Evolutionary conservation across 2,888 invertebrate species (phyloP).

Genomic region (Mythimna vitellina): DNA sequence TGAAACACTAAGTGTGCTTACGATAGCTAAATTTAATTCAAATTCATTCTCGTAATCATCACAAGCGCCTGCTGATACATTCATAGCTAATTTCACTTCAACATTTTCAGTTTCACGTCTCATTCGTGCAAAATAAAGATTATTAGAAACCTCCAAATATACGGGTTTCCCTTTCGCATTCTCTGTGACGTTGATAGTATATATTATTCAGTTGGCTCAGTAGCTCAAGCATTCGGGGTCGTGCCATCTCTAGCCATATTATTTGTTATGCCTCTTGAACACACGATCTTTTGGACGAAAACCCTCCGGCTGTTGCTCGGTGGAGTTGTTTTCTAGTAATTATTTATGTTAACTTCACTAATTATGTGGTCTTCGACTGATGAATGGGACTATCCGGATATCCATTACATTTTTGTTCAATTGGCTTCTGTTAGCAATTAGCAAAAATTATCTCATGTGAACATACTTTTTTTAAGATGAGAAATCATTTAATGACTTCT

Average conservation of each 20-base stretch:
- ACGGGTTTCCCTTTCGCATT: constrained; percentile 41
- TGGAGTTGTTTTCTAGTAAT: constrained; percentile 19
- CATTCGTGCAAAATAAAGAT: constrained; percentile 40
- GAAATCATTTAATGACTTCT: too few relatives aligned
- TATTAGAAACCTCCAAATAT: constrained; percentile 44
- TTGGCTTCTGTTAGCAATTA: too few relatives aligned
- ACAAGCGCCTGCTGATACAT: too few relatives aligned
- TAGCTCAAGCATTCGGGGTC: constrained; percentile 48
- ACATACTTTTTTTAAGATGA: too few relatives aligned
- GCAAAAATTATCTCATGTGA: too few relatives aligned
- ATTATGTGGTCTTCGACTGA: background rate
- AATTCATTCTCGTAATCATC: background rate
- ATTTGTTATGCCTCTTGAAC: constrained; percentile 50
- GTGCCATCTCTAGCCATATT: constrained; percentile 35
- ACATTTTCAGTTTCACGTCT: background rate
- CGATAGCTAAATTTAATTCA: background rate
- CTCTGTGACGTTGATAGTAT: constrained; percentile 50
- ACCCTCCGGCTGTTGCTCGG: constrained; percentile 1
- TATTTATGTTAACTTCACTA: constrained; percentile 26
- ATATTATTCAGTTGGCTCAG: constrained; percentile 52
- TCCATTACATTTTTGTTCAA: too few relatives aligned
- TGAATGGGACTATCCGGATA: too few relatives aligned
- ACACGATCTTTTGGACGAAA: constrained; percentile 29
- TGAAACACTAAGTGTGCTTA: too few relatives aligned
- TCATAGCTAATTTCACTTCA: background rate